Percentiles rank a stretch among this genome's conserved stretches.
phyloP scores from a whole-genome alignment of 2,113 vertebrate genomes.

The Hippolais icterina region DNA sequence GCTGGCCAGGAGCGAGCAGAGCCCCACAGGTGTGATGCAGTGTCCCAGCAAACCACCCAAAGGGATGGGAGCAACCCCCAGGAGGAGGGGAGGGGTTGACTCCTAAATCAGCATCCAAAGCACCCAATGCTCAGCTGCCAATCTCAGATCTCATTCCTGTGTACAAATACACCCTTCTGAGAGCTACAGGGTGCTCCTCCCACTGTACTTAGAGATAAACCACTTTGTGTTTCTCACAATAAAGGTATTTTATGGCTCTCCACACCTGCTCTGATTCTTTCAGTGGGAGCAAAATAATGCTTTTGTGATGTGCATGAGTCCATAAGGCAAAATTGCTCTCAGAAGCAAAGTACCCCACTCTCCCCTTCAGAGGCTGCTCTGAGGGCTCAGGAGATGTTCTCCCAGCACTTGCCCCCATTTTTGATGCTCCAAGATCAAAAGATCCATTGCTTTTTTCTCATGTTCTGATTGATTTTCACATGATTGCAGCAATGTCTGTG shows the following conservation, averaged over 20 bases:
- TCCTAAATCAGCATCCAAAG: not conserved
- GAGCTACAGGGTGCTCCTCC: not conserved
- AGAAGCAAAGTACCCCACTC: not conserved
- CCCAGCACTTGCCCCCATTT: not conserved
- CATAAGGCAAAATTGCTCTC: not conserved
- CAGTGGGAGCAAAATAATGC: not conserved
- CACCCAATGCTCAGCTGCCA: rapidly evolving
- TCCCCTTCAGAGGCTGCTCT: not conserved
- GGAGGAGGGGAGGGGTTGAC: not conserved
- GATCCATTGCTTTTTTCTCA: not conserved
- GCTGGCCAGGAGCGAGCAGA: not conserved
- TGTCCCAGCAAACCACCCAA: not conserved
- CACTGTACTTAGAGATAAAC: not conserved
- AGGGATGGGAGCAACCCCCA: not conserved
- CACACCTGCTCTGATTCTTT: not conserved
- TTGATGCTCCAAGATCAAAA: not conserved
- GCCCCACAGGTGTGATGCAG: rapidly evolving
- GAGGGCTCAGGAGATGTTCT: not conserved
- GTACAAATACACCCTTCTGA: not conserved
- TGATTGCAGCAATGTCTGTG: not conserved
- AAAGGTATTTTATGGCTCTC: not conserved
- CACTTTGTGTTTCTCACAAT: not conserved
- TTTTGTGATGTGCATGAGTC: rapidly evolving
- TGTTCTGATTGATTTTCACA: not conserved
- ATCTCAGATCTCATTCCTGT: not conserved